Evolutionary conservation across 1,140 invertebrate species (phyloP).

Genomic region (Aphelenchoides avenae): DNA sequence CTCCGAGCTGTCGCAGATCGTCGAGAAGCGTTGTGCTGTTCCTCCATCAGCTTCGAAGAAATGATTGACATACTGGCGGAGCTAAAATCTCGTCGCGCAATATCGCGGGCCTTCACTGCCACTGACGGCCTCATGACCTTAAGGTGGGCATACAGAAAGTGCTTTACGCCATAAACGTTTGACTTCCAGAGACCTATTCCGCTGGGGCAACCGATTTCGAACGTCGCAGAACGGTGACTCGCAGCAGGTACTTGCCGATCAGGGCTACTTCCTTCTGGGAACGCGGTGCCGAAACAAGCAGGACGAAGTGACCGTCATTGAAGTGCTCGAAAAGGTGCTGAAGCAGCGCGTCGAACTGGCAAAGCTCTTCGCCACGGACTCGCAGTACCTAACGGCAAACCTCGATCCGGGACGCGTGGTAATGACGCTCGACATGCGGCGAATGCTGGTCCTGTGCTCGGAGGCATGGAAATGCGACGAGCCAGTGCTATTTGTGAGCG

Average conservation of each 20-base stretch:
- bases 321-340: slow-evolving; percentile 75
- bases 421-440: slow-evolving; percentile 65
- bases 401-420: no score
- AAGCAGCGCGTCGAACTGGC: slow-evolving; percentile 72
- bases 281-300: slow-evolving; percentile 81
- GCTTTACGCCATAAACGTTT: background rate
- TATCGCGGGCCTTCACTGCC: slow-evolving; percentile 46
- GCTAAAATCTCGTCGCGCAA: slow-evolving; percentile 26
- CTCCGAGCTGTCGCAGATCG: slow-evolving; percentile 79
- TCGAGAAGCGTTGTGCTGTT: slow-evolving; percentile 81
- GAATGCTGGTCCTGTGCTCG: slow-evolving; percentile 82
- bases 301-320: slow-evolving; percentile 66
- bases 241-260: slow-evolving; percentile 92
- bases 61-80: slow-evolving; percentile 80
- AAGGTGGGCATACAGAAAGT: slow-evolving; percentile 16
- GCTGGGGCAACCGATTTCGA: slow-evolving; percentile 87
- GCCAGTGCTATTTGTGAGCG: slow-evolving; percentile 89
- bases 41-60: slow-evolving; percentile 79
- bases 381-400: slow-evolving; percentile 63
- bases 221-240: slow-evolving; percentile 60
- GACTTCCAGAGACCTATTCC: slow-evolving; percentile 76
- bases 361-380: slow-evolving; percentile 75
- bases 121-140: slow-evolving; percentile 53
- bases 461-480: slow-evolving; percentile 84
- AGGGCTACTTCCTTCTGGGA: slow-evolving; percentile 85